Conservation (phyloP, 2,888 invertebrate genomes). For the Fissipunctia ypsillon region DNA sequence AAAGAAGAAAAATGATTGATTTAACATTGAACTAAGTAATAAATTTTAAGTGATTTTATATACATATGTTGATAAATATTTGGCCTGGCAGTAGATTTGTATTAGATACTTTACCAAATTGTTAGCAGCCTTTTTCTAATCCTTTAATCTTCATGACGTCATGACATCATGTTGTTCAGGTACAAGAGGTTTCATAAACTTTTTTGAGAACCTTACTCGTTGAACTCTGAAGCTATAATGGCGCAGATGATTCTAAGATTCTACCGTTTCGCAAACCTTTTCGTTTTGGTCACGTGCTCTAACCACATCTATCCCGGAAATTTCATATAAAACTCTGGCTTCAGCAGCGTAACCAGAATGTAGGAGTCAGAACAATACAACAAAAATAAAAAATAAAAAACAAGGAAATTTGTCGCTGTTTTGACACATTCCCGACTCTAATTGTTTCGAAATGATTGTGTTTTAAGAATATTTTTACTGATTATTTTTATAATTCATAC, state of each 20-base stretch:
- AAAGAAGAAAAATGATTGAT: background rate
- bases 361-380: background rate
- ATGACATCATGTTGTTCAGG: background rate
- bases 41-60: background rate
- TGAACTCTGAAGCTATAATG: background rate
- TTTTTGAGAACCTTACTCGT: conserved; percentile 3
- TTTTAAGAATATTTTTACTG: background rate
- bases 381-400: conserved; percentile 6
- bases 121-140: background rate
- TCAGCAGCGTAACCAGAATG: background rate
- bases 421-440: background rate
- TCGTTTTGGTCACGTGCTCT: conserved; percentile 14
- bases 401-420: background rate
- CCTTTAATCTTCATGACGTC: background rate
- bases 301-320: background rate
- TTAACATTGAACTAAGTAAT: background rate
- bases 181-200: background rate
- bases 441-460: too few species aligned
- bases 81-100: background rate
- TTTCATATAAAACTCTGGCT: background rate
- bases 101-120: background rate
- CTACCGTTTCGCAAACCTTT: background rate
- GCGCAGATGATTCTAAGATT: background rate
- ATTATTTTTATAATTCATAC: background rate
- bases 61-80: too few species aligned